Base-by-base conservation (phyloP, 1,140 invertebrate species). In the Drosophila pruinosa region DNA sequence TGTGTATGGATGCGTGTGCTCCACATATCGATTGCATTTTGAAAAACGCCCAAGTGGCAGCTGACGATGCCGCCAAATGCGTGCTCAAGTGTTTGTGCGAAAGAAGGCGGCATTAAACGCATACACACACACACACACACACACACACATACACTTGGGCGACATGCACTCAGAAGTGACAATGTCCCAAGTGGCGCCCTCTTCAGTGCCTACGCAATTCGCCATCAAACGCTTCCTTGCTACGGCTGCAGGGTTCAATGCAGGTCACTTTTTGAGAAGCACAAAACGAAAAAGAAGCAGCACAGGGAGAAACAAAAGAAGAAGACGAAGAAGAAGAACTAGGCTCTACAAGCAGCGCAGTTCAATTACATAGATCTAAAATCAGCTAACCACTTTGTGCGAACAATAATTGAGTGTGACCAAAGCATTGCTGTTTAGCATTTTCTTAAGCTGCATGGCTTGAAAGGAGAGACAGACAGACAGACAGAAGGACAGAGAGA, bases 1-100 rank as follows among this genome's bases (percentile, higher is more conserved):
- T 57, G 43, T 52, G 45, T 61, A 8, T 70, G 50, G 48, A 64
- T 70, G 67, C 67, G 67, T 79, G 73, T 78, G 76, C 59, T 62
- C 59, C 52, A 76, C 53, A 76, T 76, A 76, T 76, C 73, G 73
- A 76, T 73, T 76, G 63, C 73, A 62, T 76, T 72, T 73, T 69
- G 61, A 50, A 63, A 62, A 43, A 70, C 57, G 70, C 63, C 70
- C 70, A 76, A 76, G 73, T 76, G 73, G 73, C 73, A 76, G 68
- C 67, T 65, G 72, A 75, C 68, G 72, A 73, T 72, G 68, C 61
- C 53, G 62, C 68, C 68, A 71, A 71, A 73, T 69, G 63, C 71
- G 71, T 72, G 64, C 70, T 68, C 63, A 72, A 72, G 70, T 71
- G 68, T 71, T 57, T 57, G 43, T 67, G 61, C 62, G 68, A 65